These are phyloP conservation scores for Catocala fraxini DNA, from an alignment of 2,888 invertebrate genomes.

Conservation along the genomic window DNA sequence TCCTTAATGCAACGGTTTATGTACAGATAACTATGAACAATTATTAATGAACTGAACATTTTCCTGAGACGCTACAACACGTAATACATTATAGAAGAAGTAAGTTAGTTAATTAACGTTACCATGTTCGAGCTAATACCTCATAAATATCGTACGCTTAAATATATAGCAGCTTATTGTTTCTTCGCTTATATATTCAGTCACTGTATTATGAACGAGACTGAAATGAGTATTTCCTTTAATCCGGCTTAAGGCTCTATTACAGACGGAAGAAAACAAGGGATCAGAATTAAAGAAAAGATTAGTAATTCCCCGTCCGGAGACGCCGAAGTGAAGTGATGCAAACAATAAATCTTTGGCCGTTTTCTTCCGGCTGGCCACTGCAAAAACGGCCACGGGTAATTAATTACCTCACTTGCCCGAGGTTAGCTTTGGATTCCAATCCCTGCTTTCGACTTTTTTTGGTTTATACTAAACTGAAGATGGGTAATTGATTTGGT, in stretches of 20 bases:
- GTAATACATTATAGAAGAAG: not conserved
- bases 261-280: slow-evolving; percentile 75
- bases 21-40: not conserved
- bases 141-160: slow-evolving; percentile 34
- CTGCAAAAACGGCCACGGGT: slow-evolving; percentile 80
- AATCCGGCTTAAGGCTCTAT: slow-evolving; percentile 76
- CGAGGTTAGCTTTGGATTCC: slow-evolving; percentile 76
- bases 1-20: not conserved
- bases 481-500: slow-evolving; percentile 68
- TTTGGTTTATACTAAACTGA: slow-evolving; percentile 70
- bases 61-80: not conserved
- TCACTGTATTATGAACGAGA: slow-evolving; percentile 68
- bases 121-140: slow-evolving; percentile 18
- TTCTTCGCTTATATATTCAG: slow-evolving; percentile 44
- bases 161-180: slow-evolving; percentile 24
- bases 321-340: slow-evolving; percentile 69
- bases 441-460: slow-evolving; percentile 82
- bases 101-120: slow-evolving; percentile 27
- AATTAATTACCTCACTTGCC: slow-evolving; percentile 79
- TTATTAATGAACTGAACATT: not conserved
- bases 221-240: slow-evolving; percentile 70
- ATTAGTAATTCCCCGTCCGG: slow-evolving; percentile 75
- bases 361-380: slow-evolving; percentile 73
- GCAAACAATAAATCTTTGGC: slow-evolving; percentile 79
- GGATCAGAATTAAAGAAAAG: slow-evolving; percentile 83